A percentile compares a stretch with the other conserved stretches of the same genome.
Conservation (phyloP, 2,797 vertebrate species). For the Cyprinodon diabolis region DNA sequence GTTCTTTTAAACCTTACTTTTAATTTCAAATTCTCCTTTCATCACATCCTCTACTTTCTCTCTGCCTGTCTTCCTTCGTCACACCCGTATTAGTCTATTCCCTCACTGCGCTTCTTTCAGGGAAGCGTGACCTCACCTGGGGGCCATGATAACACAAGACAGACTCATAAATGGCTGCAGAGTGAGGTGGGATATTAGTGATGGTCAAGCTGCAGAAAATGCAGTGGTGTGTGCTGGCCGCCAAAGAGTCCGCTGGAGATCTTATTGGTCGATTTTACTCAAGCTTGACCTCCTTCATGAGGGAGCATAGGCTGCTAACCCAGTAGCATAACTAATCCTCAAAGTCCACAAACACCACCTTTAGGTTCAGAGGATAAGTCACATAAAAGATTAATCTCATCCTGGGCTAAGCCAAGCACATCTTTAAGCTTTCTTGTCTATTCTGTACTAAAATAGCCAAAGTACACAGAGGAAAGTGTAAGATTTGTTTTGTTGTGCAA, state of each 20-base stretch:
- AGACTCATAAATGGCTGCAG: constrained; percentile 54
- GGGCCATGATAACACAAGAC: constrained; percentile 56
- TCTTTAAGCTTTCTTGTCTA: constrained; percentile 2
- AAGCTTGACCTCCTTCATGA: constrained; percentile 64
- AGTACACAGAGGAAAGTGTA: neutral
- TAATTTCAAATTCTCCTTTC: constrained; percentile 30
- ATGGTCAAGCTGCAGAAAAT: constrained; percentile 54
- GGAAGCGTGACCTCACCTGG: constrained; percentile 52
- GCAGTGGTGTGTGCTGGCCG: constrained; percentile 47
- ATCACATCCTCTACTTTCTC: constrained; percentile 30
- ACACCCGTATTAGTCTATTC: constrained; percentile 30
- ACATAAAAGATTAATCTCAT: constrained; percentile 13
- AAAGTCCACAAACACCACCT: constrained; percentile 31
- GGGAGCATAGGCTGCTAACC: constrained; percentile 40
- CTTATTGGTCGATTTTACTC: constrained; percentile 64
- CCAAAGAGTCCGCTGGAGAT: constrained; percentile 49
- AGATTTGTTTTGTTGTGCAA: neutral
- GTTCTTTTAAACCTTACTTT: constrained; percentile 31
- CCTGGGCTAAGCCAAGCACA: constrained; percentile 15
- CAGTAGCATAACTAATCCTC: constrained; percentile 43
- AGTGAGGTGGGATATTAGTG: constrained; percentile 48
- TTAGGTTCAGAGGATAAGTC: constrained; percentile 20
- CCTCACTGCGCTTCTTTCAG: constrained; percentile 31
- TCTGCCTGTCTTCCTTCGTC: constrained; percentile 19
- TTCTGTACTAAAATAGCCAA: constrained; percentile 12